Evolutionary conservation across 2,113 vertebrate genomes (phyloP).

Genomic region (Crotalus helleri): DNA sequence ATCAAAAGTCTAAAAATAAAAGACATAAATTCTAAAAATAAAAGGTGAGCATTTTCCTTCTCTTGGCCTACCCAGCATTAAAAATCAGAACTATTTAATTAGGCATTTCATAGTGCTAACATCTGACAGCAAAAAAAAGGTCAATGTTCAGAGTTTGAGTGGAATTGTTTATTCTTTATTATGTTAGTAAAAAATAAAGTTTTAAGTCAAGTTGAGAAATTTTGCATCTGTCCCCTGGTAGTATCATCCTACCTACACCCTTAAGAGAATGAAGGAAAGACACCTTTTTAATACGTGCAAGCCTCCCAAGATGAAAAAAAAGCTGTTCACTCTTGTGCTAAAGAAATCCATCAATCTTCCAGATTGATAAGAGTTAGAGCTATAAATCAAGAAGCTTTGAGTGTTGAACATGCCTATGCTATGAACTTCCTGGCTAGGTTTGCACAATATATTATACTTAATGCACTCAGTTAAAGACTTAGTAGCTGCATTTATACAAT

Average conservation of each 20-base stretch:
- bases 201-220: neutral
- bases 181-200: neutral
- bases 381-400: neutral
- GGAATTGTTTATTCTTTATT: neutral
- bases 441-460: neutral
- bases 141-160: neutral
- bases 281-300: neutral
- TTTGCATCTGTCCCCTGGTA: neutral
- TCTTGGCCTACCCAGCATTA: neutral
- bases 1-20: slow-evolving; percentile 11
- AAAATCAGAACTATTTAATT: neutral
- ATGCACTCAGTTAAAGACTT: neutral
- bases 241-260: neutral
- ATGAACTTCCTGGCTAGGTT: neutral
- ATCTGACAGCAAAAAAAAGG: neutral
- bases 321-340: neutral
- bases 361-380: neutral
- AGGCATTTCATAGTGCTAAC: neutral
- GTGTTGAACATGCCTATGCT: neutral
- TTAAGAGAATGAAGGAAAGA: neutral
- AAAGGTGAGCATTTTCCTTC: neutral
- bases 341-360: neutral
- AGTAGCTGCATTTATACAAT: neutral
- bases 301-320: neutral
- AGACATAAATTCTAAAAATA: slow-evolving; percentile 7